Evolutionary conservation across 2,113 vertebrate species (phyloP), one percentile per base, ranked within the genome.

Genomic region (Siphamia tubifer): DNA sequence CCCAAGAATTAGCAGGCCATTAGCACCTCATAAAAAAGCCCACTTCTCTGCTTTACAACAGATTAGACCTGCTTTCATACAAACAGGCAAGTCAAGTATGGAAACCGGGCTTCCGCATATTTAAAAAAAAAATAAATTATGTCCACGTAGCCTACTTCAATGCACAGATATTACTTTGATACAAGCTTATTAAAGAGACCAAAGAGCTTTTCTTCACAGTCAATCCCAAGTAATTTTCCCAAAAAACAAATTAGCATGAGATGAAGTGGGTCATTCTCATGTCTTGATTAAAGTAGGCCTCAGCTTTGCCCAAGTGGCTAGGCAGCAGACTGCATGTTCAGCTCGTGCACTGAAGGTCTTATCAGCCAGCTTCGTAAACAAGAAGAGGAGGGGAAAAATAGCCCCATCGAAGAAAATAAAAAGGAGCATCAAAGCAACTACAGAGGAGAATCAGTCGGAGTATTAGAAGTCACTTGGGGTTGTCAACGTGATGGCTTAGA

Each of bases 1-100:
- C 74, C 36, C 53, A 28, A 72, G 69, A 87, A 91, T 88, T 89
- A 92, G 78, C 82, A 88, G 77, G 67, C 74, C 89, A 86, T 91
- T 91, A 92, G 74, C 91, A 88, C 86, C 85, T 90, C 74, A 16
- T 92, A 88, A 91, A 90, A 90, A 85, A 83, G 45, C 43, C 65
- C 74, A 79, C 77, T 83, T 84, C 77, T 58, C 69, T 42, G 74
- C 82, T 89, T 83, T 68, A 83, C 71, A 84, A 68, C 85, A 72
- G 80, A 88, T 87, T 79, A 56, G 81, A 45, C 47, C 64, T 36
- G 60, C 60, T 70, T 83, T 86, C 58, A 77, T 77, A 64, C 76
- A 82, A 86, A 87, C 72, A 73, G 69, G 20, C 20, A 23, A 16
- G 73, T 25, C 39, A 62, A 77, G 30, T 36, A 56, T 28, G 16